Conservation (phyloP, 1,140 invertebrate species). For the Battus philenor region DNA sequence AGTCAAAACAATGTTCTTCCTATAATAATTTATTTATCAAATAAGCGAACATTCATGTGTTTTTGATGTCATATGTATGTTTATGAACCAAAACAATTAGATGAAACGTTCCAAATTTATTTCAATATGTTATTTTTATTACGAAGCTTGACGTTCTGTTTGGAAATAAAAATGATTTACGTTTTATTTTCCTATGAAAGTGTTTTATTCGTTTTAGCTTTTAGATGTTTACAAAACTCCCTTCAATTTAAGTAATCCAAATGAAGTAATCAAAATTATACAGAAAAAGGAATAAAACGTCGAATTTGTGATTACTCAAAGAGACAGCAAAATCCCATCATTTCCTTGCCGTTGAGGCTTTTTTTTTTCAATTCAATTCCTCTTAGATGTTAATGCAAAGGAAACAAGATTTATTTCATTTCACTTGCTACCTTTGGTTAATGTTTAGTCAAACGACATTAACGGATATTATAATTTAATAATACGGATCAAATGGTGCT, state of each 20-base stretch:
- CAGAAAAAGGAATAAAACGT: conserved; percentile 35
- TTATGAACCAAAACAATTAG: too few relatives aligned
- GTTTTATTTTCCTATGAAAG: too few relatives aligned
- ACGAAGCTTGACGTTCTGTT: too few relatives aligned
- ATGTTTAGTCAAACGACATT: not conserved
- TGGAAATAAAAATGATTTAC: too few relatives aligned
- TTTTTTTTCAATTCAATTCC: conserved; percentile 55
- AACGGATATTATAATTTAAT: not conserved
- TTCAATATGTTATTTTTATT: too few relatives aligned
- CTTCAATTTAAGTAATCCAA: conserved; percentile 47
- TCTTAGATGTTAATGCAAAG: conserved; percentile 47
- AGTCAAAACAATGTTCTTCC: too few relatives aligned
- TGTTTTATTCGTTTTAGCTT: conserved; percentile 5
- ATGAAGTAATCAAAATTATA: conserved; percentile 54
- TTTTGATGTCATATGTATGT: too few relatives aligned
- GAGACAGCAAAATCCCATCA: conserved; percentile 47
- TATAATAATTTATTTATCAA: too few relatives aligned
- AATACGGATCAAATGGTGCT: too few relatives aligned
- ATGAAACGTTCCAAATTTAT: too few relatives aligned
- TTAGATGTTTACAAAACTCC: conserved; percentile 14
- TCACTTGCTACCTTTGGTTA: conserved; percentile 15
- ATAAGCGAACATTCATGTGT: too few relatives aligned
- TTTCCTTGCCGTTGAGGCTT: conserved; percentile 47
- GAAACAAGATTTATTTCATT: conserved; percentile 44
- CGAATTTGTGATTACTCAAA: conserved; percentile 58